phyloP scores from a whole-genome alignment of 92 coral and sea anemone species.

The Paragorgia papillata region DNA sequence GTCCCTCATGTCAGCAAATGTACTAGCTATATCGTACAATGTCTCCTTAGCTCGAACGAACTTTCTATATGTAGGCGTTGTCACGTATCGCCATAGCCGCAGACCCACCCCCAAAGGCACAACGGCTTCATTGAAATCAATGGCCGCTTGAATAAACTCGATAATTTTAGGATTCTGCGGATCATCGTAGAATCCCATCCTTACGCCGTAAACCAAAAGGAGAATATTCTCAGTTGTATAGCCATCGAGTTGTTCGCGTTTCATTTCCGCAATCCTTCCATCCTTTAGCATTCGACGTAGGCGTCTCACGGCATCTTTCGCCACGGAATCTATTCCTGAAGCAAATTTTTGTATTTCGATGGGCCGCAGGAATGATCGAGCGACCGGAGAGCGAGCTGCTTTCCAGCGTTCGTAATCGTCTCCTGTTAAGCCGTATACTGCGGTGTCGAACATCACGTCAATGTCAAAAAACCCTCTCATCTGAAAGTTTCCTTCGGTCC shows the following conservation, averaged over 20 bases:
- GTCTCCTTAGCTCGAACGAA: neutral
- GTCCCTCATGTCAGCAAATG: neutral
- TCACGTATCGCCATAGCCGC: neutral
- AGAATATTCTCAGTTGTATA: slow-evolving; percentile 1
- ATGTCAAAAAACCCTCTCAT: neutral
- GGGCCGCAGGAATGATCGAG: neutral
- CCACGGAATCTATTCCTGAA: neutral
- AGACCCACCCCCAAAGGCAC: neutral
- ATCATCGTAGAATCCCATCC: neutral
- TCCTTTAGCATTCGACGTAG: neutral
- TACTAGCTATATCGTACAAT: neutral
- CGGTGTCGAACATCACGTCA: too few species aligned
- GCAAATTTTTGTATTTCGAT: slow-evolving; percentile 7
- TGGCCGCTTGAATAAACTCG: neutral
- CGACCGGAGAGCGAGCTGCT: slow-evolving; percentile 1
- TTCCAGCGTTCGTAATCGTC: slow-evolving; percentile 7
- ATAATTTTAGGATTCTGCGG: slow-evolving; percentile 1
- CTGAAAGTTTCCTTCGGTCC: neutral
- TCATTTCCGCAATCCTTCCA: neutral
- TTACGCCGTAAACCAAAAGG: neutral
- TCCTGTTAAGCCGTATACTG: neutral
- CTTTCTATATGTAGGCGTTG: neutral
- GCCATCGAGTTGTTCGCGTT: neutral
- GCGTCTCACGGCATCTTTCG: slow-evolving; percentile 3
- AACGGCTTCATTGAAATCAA: neutral